phyloP scores from a whole-genome alignment of 2,888 invertebrate genomes.

The Ormyrus labotus region DNA sequence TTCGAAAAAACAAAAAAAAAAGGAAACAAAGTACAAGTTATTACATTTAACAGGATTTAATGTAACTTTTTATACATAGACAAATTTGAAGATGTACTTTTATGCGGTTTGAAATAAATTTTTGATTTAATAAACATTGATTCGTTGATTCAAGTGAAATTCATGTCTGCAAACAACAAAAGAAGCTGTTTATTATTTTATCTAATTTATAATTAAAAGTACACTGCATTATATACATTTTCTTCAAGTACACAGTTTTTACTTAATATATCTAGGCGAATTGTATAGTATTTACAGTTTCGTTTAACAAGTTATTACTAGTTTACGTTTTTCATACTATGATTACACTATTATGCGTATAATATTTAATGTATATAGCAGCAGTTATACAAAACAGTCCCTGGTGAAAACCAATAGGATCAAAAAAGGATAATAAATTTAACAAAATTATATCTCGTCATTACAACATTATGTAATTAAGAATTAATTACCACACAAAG shows the following conservation, averaged over 20 bases:
- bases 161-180: constrained; percentile 74
- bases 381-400: constrained; percentile 75
- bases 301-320: constrained; percentile 67
- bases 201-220: constrained; percentile 75
- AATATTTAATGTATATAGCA: constrained; percentile 68
- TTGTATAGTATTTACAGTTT: constrained; percentile 73
- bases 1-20: constrained; percentile 51
- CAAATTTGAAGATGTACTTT: constrained; percentile 56
- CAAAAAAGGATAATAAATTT: constrained; percentile 71
- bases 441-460: constrained; percentile 72
- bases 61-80: constrained; percentile 59
- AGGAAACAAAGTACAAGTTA: constrained; percentile 51
- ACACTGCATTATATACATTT: constrained; percentile 76
- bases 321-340: constrained; percentile 65
- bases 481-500: constrained; percentile 71
- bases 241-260: constrained; percentile 73
- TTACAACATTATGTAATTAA: constrained; percentile 69
- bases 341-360: constrained; percentile 73
- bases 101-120: constrained; percentile 56
- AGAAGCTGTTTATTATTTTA: constrained; percentile 75
- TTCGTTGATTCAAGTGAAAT: constrained; percentile 59
- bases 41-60: constrained; percentile 60
- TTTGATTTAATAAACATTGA: constrained; percentile 57
- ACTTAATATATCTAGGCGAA: constrained; percentile 73
- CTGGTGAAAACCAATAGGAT: constrained; percentile 74